Base-by-base conservation (phyloP, 2,113 vertebrate genomes). In the Brachyhypopomus gauderio region DNA sequence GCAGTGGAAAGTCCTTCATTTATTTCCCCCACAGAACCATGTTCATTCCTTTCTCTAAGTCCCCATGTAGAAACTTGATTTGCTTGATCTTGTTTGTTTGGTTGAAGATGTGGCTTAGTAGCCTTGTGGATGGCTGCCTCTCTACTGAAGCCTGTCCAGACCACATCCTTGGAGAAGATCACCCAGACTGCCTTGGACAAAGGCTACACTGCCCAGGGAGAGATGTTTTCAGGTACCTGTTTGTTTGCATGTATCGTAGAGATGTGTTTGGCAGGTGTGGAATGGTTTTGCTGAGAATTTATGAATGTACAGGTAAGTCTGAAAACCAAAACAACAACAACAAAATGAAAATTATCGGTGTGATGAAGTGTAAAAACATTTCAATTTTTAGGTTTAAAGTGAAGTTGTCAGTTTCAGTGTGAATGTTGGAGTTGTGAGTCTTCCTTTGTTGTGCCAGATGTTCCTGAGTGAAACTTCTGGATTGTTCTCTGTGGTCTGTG, bases 211-310 rank as follows among this genome's bases (percentile, higher is more conserved):
- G 93, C 89, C 2, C 95, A 96, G 75, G 96, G 96, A 19, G 96
- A 97, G 88, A 96, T 97, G 95, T 97, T 97, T 90, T 97, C 96
- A 63, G 96, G 96, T 95, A 64, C 84, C 14, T n/a, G 36, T 45
- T 17, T 8, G 70, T 2, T 1, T 1, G 17, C 27, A 34, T 12
- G 27, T 67, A 17, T 36, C 19, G 14, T 6, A 14, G 2, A 12
- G 5, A 12, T 11, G 45, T 52, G 45, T 14, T 52, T 52, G 45
- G 45, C 45, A 52, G 14, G 45, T 14, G 9, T 52, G 45, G 45
- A 52, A 52, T 52, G 45, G 9, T 52, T 52, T 52, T 11, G 12
- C 30, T 30, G 20, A 22, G 58, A 22, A 22, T 60, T 8, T 60
- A 60, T n/a, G n/a, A 58, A 58, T 58, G 56, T 58, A 58, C 56